Percentiles rank a stretch among this genome's conserved stretches.
Conservation (phyloP, 30 jellyfish, hydroid and myxozoan species). For the Chironex yamaguchii region DNA sequence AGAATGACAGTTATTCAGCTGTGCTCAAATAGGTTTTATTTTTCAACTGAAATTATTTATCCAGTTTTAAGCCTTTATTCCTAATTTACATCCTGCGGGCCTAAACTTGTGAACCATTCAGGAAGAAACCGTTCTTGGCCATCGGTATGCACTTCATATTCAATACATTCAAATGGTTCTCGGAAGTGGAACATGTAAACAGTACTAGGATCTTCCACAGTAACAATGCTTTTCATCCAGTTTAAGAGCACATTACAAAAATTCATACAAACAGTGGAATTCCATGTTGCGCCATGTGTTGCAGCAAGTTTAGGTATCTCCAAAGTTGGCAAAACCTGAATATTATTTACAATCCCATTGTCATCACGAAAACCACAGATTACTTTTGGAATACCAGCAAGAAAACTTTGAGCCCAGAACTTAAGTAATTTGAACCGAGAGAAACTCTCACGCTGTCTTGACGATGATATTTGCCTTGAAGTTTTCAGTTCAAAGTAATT, state of each 20-base stretch:
- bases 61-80: too few species aligned
- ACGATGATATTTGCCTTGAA: conserved; percentile 58
- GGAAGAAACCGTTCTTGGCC: conserved; percentile 80
- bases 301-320: conserved; percentile 75
- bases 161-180: conserved; percentile 70
- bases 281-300: conserved; percentile 61
- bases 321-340: conserved; percentile 57
- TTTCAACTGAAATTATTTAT: too few species aligned
- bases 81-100: too few species aligned
- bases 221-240: conserved; percentile 73
- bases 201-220: conserved; percentile 54
- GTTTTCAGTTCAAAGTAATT: conserved; percentile 88
- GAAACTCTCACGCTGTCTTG: conserved; percentile 72
- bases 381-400: conserved; percentile 91
- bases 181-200: conserved; percentile 69
- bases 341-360: conserved; percentile 76
- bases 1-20: too few species aligned
- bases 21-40: too few species aligned
- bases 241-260: conserved; percentile 73
- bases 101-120: conserved; percentile 79
- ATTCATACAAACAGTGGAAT: conserved; percentile 75
- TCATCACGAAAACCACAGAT: conserved; percentile 93
- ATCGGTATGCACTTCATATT: conserved; percentile 18
- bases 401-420: conserved; percentile 96
- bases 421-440: conserved; percentile 80